Evolutionary conservation across 2,113 vertebrate genomes (phyloP).

Genomic region (Ochotona curzoniae): DNA sequence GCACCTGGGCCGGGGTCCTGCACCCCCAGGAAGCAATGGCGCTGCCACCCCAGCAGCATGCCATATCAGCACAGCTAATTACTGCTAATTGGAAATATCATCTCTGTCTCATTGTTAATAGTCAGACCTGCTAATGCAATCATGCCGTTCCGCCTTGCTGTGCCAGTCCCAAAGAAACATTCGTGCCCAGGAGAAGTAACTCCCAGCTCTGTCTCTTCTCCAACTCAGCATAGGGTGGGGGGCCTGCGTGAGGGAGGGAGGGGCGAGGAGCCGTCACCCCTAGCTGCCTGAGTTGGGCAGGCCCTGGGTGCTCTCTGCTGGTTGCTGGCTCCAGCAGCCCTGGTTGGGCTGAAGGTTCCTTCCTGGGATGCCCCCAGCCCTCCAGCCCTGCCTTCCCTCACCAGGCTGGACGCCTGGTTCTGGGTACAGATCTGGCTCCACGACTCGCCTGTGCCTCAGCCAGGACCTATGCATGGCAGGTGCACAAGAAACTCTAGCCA

Average conservation of each 20-base stretch:
- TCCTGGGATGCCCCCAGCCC: background rate
- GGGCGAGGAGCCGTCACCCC: background rate
- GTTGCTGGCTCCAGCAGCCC: background rate
- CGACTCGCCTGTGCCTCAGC: background rate
- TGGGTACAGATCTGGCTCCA: background rate
- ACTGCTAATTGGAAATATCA: constrained; percentile 85
- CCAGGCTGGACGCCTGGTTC: background rate
- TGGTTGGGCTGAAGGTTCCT: background rate
- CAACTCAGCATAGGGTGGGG: background rate
- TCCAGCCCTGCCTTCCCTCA: background rate
- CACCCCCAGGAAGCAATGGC: constrained; percentile 74
- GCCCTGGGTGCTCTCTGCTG: no score
- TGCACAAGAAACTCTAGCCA: background rate
- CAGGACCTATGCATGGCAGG: rapidly evolving
- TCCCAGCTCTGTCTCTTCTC: constrained; percentile 61
- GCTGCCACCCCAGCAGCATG: constrained; percentile 65
- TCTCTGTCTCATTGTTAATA: constrained; percentile 87
- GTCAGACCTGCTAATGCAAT: constrained; percentile 90
- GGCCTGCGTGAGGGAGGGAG: background rate
- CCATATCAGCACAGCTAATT: constrained; percentile 85
- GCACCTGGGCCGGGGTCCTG: background rate
- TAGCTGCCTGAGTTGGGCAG: background rate
- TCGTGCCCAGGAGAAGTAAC: constrained; percentile 76
- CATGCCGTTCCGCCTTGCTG: constrained; percentile 82
- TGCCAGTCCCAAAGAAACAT: constrained; percentile 81